Base-by-base conservation (phyloP, 2,888 invertebrate species). In the Gymnocheta viridis region DNA sequence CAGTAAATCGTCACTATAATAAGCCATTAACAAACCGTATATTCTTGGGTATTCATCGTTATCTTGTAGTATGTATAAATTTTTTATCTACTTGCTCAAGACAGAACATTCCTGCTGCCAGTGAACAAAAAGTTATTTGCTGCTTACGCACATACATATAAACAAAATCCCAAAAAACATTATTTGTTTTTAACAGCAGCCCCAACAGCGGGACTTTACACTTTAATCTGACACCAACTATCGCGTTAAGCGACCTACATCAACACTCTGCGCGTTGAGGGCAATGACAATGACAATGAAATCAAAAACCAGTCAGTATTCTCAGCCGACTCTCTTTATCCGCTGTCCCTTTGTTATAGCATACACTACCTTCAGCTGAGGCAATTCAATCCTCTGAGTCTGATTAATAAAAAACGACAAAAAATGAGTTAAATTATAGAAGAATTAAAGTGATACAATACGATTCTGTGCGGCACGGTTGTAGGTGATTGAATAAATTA, bases 401-500 rank as follows among this genome's bases (percentile, higher is more conserved):
- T 70, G 56, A 74, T 72, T 77, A 38, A 47, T 66, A 64, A 64
- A 49, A 62, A 38, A 29, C 12, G 17, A 60, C 4, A 22, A 54
- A n/a, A n/a, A n/a, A n/a, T n/a, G n/a, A n/a, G n/a, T n/a, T n/a
- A 78, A 64, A 41, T 2, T 27, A 27, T 47, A 22, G 19, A 58
- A 60, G 19, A 56, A 44, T 17, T 62, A 29, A 38, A 29, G 35
- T 17, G 27, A 32, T 9, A 29, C 4, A 32, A 29, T 70, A 41
- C 12, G 22, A 38, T 38, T 67, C 12, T 29, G 58, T 24, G 24
- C 69, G 44, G 85, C 70, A 56, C 77, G 67, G 82, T 85, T 85
- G 86, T 85, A 82, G 85, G 82, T 83, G 83, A 85, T 87, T 89
- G 89, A 87, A 90, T 89, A 90, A 89, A 90, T 89, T 90, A 90